Percentiles rank a stretch among this genome's conserved stretches.
phyloP scores from a whole-genome alignment of 2,888 invertebrate genomes.

The Drosophila antonietae region DNA sequence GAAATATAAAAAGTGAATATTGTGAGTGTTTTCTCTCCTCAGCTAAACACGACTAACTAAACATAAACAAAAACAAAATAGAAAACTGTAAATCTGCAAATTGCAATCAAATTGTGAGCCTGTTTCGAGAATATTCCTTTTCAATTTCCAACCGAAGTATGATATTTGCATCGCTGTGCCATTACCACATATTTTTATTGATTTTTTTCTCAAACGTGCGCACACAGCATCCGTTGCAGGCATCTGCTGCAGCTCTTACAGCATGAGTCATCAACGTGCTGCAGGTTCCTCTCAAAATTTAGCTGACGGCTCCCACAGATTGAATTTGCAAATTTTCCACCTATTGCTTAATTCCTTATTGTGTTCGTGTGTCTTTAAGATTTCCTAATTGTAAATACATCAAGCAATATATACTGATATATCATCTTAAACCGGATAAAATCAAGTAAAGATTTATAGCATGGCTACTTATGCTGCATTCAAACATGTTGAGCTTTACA shows the following conservation, averaged over 20 bases:
- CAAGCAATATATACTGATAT: slow-evolving; percentile 19
- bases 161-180: slow-evolving; percentile 3
- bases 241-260: slow-evolving; percentile 38
- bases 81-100: slow-evolving; percentile 39
- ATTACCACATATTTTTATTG: slow-evolving; percentile 31
- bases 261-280: slow-evolving; percentile 46
- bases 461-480: slow-evolving; percentile 97
- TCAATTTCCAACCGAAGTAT: slow-evolving; percentile 8
- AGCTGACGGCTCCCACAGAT: slow-evolving; percentile 19
- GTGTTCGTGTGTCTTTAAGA: slow-evolving; percentile 49
- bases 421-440: slow-evolving; percentile 22
- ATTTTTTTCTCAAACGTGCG: slow-evolving; percentile 36
- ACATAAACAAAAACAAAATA: not conserved
- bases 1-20: slow-evolving; percentile 15
- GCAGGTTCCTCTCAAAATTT: slow-evolving; percentile 19
- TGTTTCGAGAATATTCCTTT: slow-evolving; percentile 10
- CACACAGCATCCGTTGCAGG: slow-evolving; percentile 45
- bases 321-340: slow-evolving; percentile 45
- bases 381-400: slow-evolving; percentile 44
- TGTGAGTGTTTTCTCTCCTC: slow-evolving; percentile 41
- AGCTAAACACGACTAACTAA: not conserved
- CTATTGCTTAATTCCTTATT: slow-evolving; percentile 11
- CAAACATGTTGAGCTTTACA: slow-evolving; percentile 97
- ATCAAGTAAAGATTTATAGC: slow-evolving; percentile 42
- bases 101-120: slow-evolving; percentile 25